phyloP scores from a whole-genome alignment of 1,140 invertebrate species.

The Brachystomella parvula region DNA sequence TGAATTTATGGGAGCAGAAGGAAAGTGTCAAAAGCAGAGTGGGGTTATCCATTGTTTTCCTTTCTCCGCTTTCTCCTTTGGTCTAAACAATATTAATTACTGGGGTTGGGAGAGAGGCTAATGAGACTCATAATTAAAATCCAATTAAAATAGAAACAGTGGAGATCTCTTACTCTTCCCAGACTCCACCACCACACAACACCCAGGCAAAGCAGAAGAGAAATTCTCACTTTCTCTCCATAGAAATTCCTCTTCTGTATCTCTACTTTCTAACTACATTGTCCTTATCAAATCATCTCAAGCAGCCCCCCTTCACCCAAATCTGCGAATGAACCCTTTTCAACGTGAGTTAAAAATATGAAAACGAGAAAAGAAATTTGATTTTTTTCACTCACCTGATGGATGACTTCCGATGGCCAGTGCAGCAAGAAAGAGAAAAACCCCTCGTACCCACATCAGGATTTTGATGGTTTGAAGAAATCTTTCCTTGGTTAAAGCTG shows the following conservation, averaged over 20 bases:
- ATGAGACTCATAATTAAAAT: slow-evolving; percentile 37
- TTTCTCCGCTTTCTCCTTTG: background rate
- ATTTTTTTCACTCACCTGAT: slow-evolving; percentile 29
- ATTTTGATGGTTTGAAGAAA: background rate
- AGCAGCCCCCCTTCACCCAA: background rate
- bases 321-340: background rate
- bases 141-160: slow-evolving; percentile 24
- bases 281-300: background rate
- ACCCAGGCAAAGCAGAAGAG: background rate
- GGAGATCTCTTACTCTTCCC: slow-evolving; percentile 5
- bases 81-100: slow-evolving; percentile 21
- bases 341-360: background rate
- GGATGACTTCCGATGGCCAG: slow-evolving; percentile 37
- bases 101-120: too few relatives aligned
- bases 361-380: background rate
- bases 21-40: background rate
- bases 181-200: background rate
- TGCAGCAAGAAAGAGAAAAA: slow-evolving; percentile 25
- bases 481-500: background rate
- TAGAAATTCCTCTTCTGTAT: background rate
- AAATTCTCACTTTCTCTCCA: background rate
- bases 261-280: background rate
- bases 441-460: background rate
- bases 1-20: too few relatives aligned
- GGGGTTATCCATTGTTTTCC: background rate